These are phyloP conservation scores for Diabrotica undecimpunctata DNA, from an alignment of 1,140 invertebrate genomes.

Conservation along the genomic window DNA sequence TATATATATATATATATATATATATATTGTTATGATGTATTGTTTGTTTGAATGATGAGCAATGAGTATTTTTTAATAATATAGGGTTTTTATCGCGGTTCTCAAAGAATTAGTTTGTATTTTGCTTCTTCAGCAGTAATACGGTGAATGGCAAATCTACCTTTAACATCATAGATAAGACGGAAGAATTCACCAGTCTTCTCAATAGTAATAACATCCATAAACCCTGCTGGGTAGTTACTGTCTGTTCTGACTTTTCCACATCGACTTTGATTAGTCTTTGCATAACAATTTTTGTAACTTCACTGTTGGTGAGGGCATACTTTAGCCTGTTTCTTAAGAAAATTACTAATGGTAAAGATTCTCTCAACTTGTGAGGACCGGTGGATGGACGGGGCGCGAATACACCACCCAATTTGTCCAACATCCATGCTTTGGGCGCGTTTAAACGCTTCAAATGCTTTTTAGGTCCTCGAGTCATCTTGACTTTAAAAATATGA, in stretches of 20 bases:
- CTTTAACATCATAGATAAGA: conserved; percentile 98
- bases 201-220: conserved; percentile 99
- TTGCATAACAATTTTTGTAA: conserved; percentile 98
- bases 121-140: conserved; percentile 97
- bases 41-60: no score
- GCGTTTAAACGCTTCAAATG: conserved; percentile 99
- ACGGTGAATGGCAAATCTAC: conserved; percentile 94
- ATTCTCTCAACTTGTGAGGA: conserved; percentile 97
- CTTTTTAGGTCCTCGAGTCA: conserved; percentile 95
- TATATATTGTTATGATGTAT: no score
- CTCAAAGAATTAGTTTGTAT: no score
- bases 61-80: no score
- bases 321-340: conserved; percentile 97
- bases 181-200: conserved; percentile 97
- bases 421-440: conserved; percentile 99
- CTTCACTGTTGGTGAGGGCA: conserved; percentile 94
- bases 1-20: no score
- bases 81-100: no score
- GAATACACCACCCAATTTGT: conserved; percentile 97
- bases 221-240: conserved; percentile 96
- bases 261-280: conserved; percentile 96
- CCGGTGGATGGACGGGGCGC: conserved; percentile 94
- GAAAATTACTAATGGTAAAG: conserved; percentile 93
- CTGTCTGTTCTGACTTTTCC: conserved; percentile 96
- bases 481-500: conserved; percentile 26